A percentile compares a stretch with the other conserved stretches of the same genome.
Conservation (phyloP, 2,888 invertebrate genomes). For the Metopia argyrocephala region DNA sequence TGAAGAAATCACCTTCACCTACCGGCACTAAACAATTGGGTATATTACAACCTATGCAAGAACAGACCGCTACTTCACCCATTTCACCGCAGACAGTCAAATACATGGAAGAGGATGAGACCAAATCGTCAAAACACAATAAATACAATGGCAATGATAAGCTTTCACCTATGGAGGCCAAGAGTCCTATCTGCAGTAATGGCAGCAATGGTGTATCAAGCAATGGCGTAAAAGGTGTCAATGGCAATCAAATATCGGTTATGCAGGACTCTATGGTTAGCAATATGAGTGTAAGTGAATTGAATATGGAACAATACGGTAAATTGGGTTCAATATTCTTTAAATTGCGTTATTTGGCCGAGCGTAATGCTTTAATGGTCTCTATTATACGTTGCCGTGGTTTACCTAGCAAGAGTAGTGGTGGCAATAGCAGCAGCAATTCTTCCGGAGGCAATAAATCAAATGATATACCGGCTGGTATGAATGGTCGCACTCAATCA, state of each 20-base stretch:
- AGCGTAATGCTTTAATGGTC: slow-evolving; percentile 93
- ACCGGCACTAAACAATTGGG: slow-evolving; percentile 80
- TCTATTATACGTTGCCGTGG: slow-evolving; percentile 94
- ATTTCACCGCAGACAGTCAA: slow-evolving; percentile 74
- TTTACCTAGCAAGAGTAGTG: slow-evolving; percentile 82
- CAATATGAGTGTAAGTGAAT: slow-evolving; percentile 52
- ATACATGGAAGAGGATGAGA: slow-evolving; percentile 77
- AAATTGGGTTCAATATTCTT: slow-evolving; percentile 93
- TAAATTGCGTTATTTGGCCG: slow-evolving; percentile 92
- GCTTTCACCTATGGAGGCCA: slow-evolving; percentile 68
- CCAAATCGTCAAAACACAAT: slow-evolving; percentile 67
- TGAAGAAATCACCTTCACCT: slow-evolving; percentile 96
- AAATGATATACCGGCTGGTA: slow-evolving; percentile 79
- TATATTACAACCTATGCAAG: slow-evolving; percentile 75
- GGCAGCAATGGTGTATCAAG: slow-evolving; percentile 66
- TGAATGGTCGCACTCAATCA: slow-evolving; percentile 78
- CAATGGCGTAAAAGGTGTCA: slow-evolving; percentile 54
- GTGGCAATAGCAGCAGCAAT: slow-evolving; percentile 80
- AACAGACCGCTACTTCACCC: slow-evolving; percentile 74
- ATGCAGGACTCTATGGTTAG: slow-evolving; percentile 50
- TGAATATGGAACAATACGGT: slow-evolving; percentile 79
- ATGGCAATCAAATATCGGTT: slow-evolving; percentile 34
- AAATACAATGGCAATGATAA: slow-evolving; percentile 70
- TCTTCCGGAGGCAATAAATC: slow-evolving; percentile 78
- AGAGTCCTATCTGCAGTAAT: slow-evolving; percentile 65